These are phyloP conservation scores for Sisyra nigra DNA, from an alignment of 2,888 invertebrate species.

Conservation along the genomic window DNA sequence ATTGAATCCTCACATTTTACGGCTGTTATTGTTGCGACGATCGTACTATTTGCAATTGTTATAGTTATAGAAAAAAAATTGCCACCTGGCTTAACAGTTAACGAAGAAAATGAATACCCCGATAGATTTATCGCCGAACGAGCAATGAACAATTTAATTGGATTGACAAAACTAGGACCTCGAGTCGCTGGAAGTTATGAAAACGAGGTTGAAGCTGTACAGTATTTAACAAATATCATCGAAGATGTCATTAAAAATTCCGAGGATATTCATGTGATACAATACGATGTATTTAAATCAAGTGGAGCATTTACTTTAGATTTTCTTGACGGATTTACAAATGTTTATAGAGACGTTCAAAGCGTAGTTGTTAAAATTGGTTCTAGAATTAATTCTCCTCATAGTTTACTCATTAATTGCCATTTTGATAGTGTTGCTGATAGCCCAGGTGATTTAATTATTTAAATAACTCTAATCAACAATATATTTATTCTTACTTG, in stretches of 20 bases:
- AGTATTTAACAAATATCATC: slow-evolving; percentile 29
- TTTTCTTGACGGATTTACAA: slow-evolving; percentile 55
- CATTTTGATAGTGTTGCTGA: slow-evolving; percentile 60
- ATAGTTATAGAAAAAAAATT: slow-evolving; percentile 41
- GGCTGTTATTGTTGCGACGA: slow-evolving; percentile 32
- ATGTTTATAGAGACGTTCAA: slow-evolving; percentile 48
- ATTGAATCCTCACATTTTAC: slow-evolving; percentile 32
- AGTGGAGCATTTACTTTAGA: slow-evolving; percentile 51
- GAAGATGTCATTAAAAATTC: slow-evolving; percentile 27
- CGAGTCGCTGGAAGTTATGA: slow-evolving; percentile 48
- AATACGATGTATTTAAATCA: slow-evolving; percentile 42
- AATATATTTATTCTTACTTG: not conserved
- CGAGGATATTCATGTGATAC: slow-evolving; percentile 27
- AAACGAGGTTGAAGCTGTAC: slow-evolving; percentile 43
- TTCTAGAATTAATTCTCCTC: slow-evolving; percentile 30
- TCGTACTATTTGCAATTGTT: slow-evolving; percentile 33
- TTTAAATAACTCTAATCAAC: not conserved
- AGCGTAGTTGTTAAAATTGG: slow-evolving; percentile 53
- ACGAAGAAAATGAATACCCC: slow-evolving; percentile 24
- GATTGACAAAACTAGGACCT: slow-evolving; percentile 43
- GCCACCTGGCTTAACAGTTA: slow-evolving; percentile 34
- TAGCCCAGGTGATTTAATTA: slow-evolving; percentile 46
- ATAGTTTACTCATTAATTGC: slow-evolving; percentile 54
- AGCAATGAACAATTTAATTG: slow-evolving; percentile 46
- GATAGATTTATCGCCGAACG: slow-evolving; percentile 42